A percentile compares a stretch with the other conserved stretches of the same genome.
Conservation (phyloP, 1,140 invertebrate species). For the Calephelis nemesis region DNA sequence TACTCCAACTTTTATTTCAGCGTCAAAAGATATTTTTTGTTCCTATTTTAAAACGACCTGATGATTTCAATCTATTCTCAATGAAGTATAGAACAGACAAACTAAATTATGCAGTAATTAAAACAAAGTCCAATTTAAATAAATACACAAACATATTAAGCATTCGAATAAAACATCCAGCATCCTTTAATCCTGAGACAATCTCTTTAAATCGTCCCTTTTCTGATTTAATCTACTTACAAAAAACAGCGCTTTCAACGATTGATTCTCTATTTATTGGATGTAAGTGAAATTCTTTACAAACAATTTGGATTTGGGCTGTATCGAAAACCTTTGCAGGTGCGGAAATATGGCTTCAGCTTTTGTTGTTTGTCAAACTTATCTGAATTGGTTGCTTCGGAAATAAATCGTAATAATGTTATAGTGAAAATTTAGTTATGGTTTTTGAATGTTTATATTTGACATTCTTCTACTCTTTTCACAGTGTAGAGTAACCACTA, state of each 20-base stretch:
- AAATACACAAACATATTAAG: not conserved
- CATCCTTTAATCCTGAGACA: slow-evolving; percentile 4
- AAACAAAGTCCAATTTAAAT: no score
- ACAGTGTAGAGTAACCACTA: no score
- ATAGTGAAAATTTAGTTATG: no score
- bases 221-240: slow-evolving; percentile 14
- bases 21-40: no score
- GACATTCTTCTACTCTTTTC: no score
- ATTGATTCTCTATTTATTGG: slow-evolving; percentile 14
- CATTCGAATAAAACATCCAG: not conserved
- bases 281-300: slow-evolving; percentile 17
- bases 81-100: no score
- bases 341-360: not conserved
- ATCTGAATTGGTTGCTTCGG: no score
- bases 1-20: no score
- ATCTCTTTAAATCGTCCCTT: slow-evolving; percentile 7
- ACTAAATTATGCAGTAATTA: no score
- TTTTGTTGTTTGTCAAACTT: not conserved
- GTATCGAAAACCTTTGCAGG: slow-evolving; percentile 1
- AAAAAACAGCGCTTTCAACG: slow-evolving; percentile 6
- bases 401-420: no score
- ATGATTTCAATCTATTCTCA: not conserved
- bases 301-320: slow-evolving; percentile 8
- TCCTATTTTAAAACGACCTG: no score
- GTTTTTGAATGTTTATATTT: no score